A percentile compares a stretch with the other conserved stretches of the same genome.
These are phyloP conservation scores for Phyllotreta striolata DNA, from an alignment of 2,888 invertebrate species.

Conservation along the genomic window DNA sequence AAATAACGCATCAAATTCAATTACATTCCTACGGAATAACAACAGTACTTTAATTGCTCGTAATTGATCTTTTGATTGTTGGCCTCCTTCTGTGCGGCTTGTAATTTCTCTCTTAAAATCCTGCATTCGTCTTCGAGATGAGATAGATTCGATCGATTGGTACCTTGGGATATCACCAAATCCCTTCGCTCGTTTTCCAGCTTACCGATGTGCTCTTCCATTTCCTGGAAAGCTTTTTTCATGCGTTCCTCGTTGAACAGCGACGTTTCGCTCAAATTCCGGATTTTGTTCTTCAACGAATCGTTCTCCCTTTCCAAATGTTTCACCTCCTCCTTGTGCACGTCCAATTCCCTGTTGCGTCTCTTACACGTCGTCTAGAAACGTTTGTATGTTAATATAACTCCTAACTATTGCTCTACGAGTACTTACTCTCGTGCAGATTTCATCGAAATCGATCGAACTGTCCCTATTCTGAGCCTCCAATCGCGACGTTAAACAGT, in stretches of 20 bases:
- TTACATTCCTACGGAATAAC: too few species aligned
- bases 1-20: constrained; percentile 28
- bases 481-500: constrained; percentile 59
- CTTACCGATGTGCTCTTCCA: constrained; percentile 63
- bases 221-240: constrained; percentile 62
- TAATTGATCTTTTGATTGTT: constrained; percentile 65
- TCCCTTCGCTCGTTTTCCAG: constrained; percentile 67
- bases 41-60: constrained; percentile 66
- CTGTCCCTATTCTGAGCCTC: constrained; percentile 50
- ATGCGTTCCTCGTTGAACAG: constrained; percentile 58
- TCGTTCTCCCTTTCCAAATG: constrained; percentile 69
- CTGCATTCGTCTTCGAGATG: constrained; percentile 67
- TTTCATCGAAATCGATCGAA: constrained; percentile 44
- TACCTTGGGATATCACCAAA: constrained; percentile 63
- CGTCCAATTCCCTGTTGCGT: constrained; percentile 65
- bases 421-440: constrained; percentile 51
- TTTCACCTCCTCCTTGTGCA: constrained; percentile 64
- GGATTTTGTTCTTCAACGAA: constrained; percentile 65
- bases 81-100: constrained; percentile 64
- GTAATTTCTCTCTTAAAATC: constrained; percentile 64
- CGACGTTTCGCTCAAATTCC: constrained; percentile 50
- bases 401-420: too few species aligned
- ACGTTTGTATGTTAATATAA: too few species aligned
- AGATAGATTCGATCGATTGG: constrained; percentile 63
- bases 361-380: constrained; percentile 58